Percentiles rank a stretch among this genome's conserved stretches.
Conservation (phyloP, 2,888 invertebrate species). For the Macrostomum cliftonense region DNA sequence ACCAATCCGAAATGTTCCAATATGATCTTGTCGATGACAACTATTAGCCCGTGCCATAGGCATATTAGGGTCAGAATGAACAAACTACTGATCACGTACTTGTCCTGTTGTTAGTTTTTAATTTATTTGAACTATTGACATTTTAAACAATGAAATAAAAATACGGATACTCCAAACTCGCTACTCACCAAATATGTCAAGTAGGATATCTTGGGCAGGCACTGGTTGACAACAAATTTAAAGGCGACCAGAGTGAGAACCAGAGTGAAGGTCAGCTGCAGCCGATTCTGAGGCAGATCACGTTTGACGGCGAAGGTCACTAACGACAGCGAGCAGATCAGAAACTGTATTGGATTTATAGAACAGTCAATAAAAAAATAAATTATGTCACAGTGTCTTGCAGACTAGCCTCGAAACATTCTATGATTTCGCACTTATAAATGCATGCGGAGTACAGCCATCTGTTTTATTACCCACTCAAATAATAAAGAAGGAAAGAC, state of each 20-base stretch:
- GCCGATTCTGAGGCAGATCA: slow-evolving; percentile 26
- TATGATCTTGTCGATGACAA: slow-evolving; percentile 16
- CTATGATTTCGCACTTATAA: no score
- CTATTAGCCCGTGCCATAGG: slow-evolving; percentile 32
- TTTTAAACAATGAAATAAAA: no score
- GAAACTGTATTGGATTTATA: slow-evolving; percentile 24
- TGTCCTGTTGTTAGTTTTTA: slow-evolving; percentile 24
- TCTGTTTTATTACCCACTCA: no score
- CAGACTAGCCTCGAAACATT: no score
- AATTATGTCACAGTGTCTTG: no score
- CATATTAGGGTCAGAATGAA: slow-evolving; percentile 28
- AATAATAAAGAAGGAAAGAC: no score
- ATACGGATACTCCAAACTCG: no score
- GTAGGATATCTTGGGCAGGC: slow-evolving; percentile 33
- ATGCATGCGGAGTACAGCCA: no score
- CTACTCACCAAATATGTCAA: slow-evolving; percentile 28
- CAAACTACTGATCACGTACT: slow-evolving; percentile 31
- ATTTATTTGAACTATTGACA: no score
- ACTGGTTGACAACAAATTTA: slow-evolving; percentile 35
- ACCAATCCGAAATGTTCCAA: neutral
- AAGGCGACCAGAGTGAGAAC: slow-evolving; percentile 35
- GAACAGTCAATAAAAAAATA: no score
- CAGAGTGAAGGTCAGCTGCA: slow-evolving; percentile 33
- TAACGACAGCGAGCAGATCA: slow-evolving; percentile 32
- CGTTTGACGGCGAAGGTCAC: slow-evolving; percentile 33